Base-by-base conservation (phyloP, 2,797 vertebrate genomes). In the Manis javanica region DNA sequence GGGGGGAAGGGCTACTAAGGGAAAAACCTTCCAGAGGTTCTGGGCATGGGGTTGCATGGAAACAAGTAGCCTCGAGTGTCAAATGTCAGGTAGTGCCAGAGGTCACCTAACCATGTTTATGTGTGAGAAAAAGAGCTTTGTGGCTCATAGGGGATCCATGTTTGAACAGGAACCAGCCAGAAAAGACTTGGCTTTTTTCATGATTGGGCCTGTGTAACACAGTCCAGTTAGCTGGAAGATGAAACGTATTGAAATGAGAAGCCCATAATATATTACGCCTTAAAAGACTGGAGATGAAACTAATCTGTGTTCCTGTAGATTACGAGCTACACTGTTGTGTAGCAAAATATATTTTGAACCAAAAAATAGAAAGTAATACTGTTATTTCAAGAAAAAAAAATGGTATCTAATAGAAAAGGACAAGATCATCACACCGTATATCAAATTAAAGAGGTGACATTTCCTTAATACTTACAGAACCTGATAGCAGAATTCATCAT, bases 51-150 rank as follows among this genome's bases (percentile, higher is more conserved):
- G 37, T 92, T 90, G 64, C 29, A 57, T 23, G 37, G 77, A 94
- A 94, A 94, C 66, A 75, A 97, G 93, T 0, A 92, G 78, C 29
- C 42, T 37, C 4, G 5, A 53, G 37, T 95, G 63, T 95, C 66
- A 86, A 88, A 39, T 92, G 51, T 94, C 91, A 71, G 57, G n/a
- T 91, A 15, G 39, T 63, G 66, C 66, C n/a, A 78, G 77, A 72
- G 66, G 55, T 97, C 91, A 94, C 93, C 93, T 92, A 46, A 49
- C 19, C 42, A 12, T 55, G 42, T 79, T 95, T 96, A 31, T 49
- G 63, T 85, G 68, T 2, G 0, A 64, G 75, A 69, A 82, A 81
- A 72, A 49, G 64, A 95, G 55, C 57, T 66, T 0, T 24, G 63
- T 69, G 46, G 69, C n/a, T 89, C 66, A 82, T 18, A 42, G 88